Evolutionary conservation across 2,797 vertebrate species (phyloP).

Genomic region (Aldrovandia affinis): DNA sequence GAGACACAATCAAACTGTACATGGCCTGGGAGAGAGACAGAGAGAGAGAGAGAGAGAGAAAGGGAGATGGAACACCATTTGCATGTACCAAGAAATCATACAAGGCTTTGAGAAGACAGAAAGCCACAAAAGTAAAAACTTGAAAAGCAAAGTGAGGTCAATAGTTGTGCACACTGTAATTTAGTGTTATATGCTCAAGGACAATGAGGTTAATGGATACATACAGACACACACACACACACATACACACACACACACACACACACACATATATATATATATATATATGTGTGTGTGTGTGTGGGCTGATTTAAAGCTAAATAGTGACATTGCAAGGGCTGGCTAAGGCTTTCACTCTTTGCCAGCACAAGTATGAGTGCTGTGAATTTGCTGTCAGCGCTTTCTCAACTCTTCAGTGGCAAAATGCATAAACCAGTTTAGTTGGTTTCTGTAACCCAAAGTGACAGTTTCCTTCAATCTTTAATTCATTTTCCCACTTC

Average conservation of each 20-base stretch:
- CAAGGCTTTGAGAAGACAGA: too few species aligned
- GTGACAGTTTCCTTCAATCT: slow-evolving; percentile 89
- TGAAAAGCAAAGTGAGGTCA: neutral
- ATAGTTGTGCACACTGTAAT: neutral
- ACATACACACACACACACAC: too few species aligned
- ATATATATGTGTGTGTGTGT: too few species aligned
- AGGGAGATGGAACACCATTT: too few species aligned
- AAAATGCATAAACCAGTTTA: slow-evolving; percentile 80
- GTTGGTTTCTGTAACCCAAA: slow-evolving; percentile 81
- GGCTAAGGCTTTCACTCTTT: slow-evolving; percentile 64
- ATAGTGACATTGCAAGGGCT: neutral
- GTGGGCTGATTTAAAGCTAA: neutral
- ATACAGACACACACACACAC: neutral
- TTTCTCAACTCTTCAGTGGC: slow-evolving; percentile 76
- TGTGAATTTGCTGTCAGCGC: slow-evolving; percentile 82
- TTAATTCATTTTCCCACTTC: slow-evolving; percentile 89
- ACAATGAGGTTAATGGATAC: neutral
- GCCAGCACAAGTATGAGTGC: slow-evolving; percentile 64
- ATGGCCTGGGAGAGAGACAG: too few species aligned
- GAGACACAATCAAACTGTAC: too few species aligned
- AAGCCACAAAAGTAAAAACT: neutral
- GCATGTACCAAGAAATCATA: too few species aligned
- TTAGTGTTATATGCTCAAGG: neutral
- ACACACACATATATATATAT: too few species aligned
- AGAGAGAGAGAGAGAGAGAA: too few species aligned